These are phyloP conservation scores for Xerus inauris DNA, from an alignment of 2,113 vertebrate genomes.

Conservation along the genomic window DNA sequence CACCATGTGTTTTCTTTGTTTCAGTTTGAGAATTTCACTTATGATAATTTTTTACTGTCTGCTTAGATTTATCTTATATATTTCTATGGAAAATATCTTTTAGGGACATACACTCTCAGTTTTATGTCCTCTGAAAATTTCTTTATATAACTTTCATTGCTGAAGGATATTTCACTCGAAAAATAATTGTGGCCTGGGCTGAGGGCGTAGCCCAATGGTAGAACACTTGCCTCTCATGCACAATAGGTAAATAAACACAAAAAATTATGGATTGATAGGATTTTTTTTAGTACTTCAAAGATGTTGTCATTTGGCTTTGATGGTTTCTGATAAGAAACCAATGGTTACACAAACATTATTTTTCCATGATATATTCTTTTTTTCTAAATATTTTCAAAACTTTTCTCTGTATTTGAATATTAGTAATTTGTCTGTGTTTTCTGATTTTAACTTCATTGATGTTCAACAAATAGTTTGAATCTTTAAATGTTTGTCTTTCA, in stretches of 20 bases:
- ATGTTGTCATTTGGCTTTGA: not conserved
- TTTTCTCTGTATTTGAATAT: not conserved
- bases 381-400: not conserved
- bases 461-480: not conserved
- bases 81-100: not conserved
- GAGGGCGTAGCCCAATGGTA: too few relatives aligned
- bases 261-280: not conserved
- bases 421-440: not conserved
- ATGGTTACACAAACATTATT: not conserved
- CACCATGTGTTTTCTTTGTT: not conserved
- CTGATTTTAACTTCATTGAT: not conserved
- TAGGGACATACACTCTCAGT: not conserved
- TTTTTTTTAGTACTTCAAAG: constrained; percentile 2
- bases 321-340: constrained; percentile 3
- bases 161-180: not conserved
- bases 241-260: too few relatives aligned
- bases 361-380: not conserved
- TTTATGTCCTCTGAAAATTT: not conserved
- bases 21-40: not conserved
- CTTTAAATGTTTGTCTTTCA: not conserved
- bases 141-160: not conserved
- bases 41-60: not conserved
- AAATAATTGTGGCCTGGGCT: not conserved
- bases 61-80: not conserved
- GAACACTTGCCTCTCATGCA: too few relatives aligned